Base-by-base conservation (phyloP, 1,140 invertebrate species). In the Nasonia vitripennis region DNA sequence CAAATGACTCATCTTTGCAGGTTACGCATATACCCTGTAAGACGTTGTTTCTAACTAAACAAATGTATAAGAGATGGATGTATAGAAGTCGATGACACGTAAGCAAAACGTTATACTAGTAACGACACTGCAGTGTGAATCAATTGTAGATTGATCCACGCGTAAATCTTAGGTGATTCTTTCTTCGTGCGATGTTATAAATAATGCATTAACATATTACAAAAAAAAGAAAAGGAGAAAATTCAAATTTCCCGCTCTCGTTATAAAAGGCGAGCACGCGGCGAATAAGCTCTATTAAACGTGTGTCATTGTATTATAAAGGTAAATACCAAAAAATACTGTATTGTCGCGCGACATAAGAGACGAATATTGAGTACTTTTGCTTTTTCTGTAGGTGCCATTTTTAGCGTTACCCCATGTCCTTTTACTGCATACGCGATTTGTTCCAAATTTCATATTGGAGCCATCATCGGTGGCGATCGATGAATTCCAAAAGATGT, bases 291-390 rank as follows among this genome's bases (percentile, higher is more conserved):
- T 12, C 82, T 84, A 70, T 31, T 68, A 74, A 81, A 85, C 79
- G 81, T 83, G 86, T 87, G 86, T 87, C 79, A 83, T 74, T 85
- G 86, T 87, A 87, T 85, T 81, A 86, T 73, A 79, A 80, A 67
- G 31, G 71, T 73, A 79, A 74, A 85, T 80, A 80, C 68, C 77
- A 79, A 85, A 84, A 83, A 85, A 85, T 73, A 83, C 62, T 55
- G 37, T 79, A 79, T 80, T 62, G 77, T 79, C 78, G 78, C 83
- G 74, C 75, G 75, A 70, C 20, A 37, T 31, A 48, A 81, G 68
- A 73, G 14, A 62, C n/a, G 51, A 70, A 48, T 70, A 62, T 71
- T 41, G 3, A 14, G 20, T 73, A 81, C 68, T 81, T 81, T 83
- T 51, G 73, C 73, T 83, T 75, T 82, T 77, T 83, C 51, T 67